phyloP scores from a whole-genome alignment of 1,140 invertebrate genomes.

The Drosophila aff. region DNA sequence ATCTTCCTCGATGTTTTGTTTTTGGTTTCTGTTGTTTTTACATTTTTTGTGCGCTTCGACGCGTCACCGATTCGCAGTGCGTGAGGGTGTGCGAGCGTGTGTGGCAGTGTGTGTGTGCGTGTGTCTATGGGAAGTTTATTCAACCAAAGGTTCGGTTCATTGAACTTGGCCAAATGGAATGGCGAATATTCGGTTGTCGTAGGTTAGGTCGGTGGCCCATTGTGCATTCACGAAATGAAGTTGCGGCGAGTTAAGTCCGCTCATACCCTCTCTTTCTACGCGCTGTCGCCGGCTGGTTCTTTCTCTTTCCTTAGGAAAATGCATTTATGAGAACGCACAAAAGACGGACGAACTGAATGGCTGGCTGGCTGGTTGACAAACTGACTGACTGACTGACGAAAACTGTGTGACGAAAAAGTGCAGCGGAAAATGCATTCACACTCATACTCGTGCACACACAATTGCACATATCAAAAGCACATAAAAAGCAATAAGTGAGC shows the following conservation, averaged over 20 bases:
- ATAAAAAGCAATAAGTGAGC: conserved; percentile 79
- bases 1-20: conserved; percentile 58
- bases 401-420: conserved; percentile 76
- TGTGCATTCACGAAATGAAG: conserved; percentile 79
- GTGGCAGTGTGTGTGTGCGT: conserved; percentile 11
- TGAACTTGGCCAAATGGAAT: conserved; percentile 82
- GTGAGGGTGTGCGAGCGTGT: conserved; percentile 25
- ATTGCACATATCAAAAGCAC: conserved; percentile 66
- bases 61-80: conserved; percentile 58
- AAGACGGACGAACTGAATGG: conserved; percentile 55
- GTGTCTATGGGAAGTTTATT: conserved; percentile 74
- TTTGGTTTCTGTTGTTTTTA: conserved; percentile 60
- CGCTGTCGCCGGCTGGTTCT: neutral
- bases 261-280: conserved; percentile 19
- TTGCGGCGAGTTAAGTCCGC: conserved; percentile 76
- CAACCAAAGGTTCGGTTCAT: conserved; percentile 81
- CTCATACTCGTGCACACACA: conserved; percentile 26
- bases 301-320: conserved; percentile 19
- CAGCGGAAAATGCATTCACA: conserved; percentile 60
- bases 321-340: conserved; percentile 63
- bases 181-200: conserved; percentile 83
- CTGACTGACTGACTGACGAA: conserved; percentile 59
- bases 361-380: conserved; percentile 52
- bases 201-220: conserved; percentile 73
- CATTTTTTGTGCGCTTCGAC: conserved; percentile 60